Evolutionary conservation across 2,888 invertebrate species (phyloP).

Genomic region (Hydraecia micacea): DNA sequence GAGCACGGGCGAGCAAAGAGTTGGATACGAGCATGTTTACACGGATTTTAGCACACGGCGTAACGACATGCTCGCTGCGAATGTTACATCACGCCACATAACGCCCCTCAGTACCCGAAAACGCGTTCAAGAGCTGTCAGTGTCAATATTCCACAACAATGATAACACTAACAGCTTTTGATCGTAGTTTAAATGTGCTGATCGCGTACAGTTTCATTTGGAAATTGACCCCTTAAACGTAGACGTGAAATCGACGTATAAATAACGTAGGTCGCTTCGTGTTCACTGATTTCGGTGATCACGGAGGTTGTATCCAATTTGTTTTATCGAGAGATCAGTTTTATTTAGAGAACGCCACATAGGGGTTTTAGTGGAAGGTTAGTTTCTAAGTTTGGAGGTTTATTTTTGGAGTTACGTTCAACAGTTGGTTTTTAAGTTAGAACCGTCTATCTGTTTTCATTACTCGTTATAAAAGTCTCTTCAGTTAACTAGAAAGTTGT

Average conservation of each 20-base stretch:
- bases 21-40: not conserved
- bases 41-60: not conserved
- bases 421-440: not conserved
- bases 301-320: slow-evolving; percentile 26
- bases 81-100: not conserved
- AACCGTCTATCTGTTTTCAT: not conserved
- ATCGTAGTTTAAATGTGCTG: not conserved
- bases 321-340: slow-evolving; percentile 31
- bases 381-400: not conserved
- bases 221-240: not conserved
- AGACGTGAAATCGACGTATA: slow-evolving; percentile 11
- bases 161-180: not conserved
- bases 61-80: not conserved
- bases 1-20: not conserved
- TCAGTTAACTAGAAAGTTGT: not conserved
- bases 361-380: not conserved
- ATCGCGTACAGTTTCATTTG: not conserved
- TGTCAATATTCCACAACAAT: not conserved
- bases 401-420: not conserved
- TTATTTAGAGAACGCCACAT: slow-evolving; percentile 13
- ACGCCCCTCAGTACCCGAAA: not conserved
- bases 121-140: not conserved
- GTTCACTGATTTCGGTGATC: slow-evolving; percentile 37
- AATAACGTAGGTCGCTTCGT: slow-evolving; percentile 8
- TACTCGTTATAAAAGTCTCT: not conserved